Percentiles rank a stretch among this genome's conserved stretches.
Conservation (phyloP, 2,797 vertebrate species). For the Anolis apletophallus region DNA sequence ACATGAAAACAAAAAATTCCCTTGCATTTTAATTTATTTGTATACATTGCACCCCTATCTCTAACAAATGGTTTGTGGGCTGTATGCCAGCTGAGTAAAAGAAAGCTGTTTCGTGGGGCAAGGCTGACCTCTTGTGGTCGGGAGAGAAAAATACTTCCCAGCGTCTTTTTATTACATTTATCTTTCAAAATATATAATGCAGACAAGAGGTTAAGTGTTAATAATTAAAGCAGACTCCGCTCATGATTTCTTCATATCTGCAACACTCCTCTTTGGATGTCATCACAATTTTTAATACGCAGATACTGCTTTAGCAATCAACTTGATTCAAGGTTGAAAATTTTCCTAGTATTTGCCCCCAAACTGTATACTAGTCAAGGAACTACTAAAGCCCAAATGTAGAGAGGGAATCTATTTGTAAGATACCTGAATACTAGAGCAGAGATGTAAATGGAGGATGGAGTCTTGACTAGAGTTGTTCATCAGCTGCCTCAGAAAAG, state of each 20-base stretch:
- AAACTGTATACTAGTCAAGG: neutral
- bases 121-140: conserved; percentile 68
- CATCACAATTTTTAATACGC: neutral
- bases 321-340: neutral
- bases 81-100: conserved; percentile 3
- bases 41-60: conserved; percentile 20
- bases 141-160: neutral
- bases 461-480: neutral
- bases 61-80: conserved; percentile 71
- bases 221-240: neutral
- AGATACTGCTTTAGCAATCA: neutral
- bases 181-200: neutral
- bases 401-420: no score
- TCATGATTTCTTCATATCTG: neutral
- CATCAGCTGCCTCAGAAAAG: neutral
- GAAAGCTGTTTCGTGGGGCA: conserved; percentile 45
- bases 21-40: conserved; percentile 62
- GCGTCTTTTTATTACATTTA: rapidly evolving
- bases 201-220: neutral
- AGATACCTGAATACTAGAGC: neutral
- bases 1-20: conserved; percentile 63
- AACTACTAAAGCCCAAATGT: neutral
- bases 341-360: neutral
- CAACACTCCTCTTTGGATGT: neutral
- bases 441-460: no score